These are phyloP conservation scores for Ataeniobius toweri DNA, from an alignment of 2,797 vertebrate genomes.

Conservation along the genomic window DNA sequence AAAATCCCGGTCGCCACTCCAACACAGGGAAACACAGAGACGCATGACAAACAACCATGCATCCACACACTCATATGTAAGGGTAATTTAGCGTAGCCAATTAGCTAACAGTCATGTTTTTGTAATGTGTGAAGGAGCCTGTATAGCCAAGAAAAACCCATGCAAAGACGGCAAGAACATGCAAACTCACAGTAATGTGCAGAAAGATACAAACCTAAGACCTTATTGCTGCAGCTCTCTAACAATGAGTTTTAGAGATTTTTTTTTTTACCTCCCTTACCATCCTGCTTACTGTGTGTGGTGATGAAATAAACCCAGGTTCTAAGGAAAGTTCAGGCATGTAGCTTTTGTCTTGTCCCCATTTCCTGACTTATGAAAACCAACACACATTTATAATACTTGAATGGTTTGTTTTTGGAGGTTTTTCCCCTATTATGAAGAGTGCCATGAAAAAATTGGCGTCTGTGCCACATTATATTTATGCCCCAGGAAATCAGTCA, in stretches of 20 bases:
- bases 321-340: background rate
- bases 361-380: background rate
- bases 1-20: background rate
- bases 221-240: background rate
- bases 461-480: background rate
- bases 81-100: background rate
- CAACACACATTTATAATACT: background rate
- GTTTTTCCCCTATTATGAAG: background rate
- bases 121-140: background rate
- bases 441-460: background rate
- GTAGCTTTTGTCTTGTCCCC: background rate
- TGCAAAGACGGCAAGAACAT: background rate
- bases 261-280: background rate
- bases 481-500: background rate
- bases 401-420: background rate
- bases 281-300: background rate
- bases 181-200: background rate
- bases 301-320: background rate
- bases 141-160: background rate
- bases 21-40: too few relatives aligned
- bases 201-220: background rate
- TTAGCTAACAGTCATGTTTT: background rate
- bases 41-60: background rate
- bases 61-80: background rate
- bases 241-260: background rate